Evolutionary conservation across 2,797 vertebrate genomes (phyloP), one percentile per base, ranked within the genome.

Genomic region (Cuculus canorus): DNA sequence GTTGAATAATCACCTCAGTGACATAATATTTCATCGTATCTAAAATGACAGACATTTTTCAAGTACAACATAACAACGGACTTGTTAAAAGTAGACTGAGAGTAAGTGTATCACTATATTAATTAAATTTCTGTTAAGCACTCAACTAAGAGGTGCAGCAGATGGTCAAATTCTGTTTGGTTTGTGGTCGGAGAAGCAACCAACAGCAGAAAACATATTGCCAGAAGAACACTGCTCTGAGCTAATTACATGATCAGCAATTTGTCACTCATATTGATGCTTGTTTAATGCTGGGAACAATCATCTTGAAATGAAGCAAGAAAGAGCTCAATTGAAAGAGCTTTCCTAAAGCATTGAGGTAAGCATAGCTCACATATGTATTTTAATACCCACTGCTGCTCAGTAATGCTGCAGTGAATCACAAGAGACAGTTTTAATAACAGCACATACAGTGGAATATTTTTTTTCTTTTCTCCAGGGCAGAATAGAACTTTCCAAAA

Each of bases 11-110:
- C 83, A 98, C 86, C 87, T 98, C 98, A 1, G 98, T 98, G 90
- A 97, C 83, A 75, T 97, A 98, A 86, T 98, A 98, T 88, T 98
- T 98, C 85, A 96, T 56, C 32, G 93, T 96, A 95, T 94, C 98
- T 98, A 94, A 80, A 97, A 97, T 69, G 64, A 90, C 18, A 95
- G 39, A 96, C 37, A 68, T 24, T 45, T 90, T 80, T 85, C 22
- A 82, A 71, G 45, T 43, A 37, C 9, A 86, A 25, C 9, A 94
- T 64, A 95, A 91, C n/a, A 94, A 96, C 16, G 11, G 32, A 92
- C 63, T 88, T 60, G 48, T 50, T 86, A 84, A 81, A 25, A 85
- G 35, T n/a, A 87, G 33, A 52, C 30, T 77, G 9, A 70, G 75
- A 88, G 41, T 72, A 69, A 81, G 33, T 0, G 0, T 81, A 76